Evolutionary conservation across 2,113 vertebrate species (phyloP).

Genomic region (Apaloderma vittatum): DNA sequence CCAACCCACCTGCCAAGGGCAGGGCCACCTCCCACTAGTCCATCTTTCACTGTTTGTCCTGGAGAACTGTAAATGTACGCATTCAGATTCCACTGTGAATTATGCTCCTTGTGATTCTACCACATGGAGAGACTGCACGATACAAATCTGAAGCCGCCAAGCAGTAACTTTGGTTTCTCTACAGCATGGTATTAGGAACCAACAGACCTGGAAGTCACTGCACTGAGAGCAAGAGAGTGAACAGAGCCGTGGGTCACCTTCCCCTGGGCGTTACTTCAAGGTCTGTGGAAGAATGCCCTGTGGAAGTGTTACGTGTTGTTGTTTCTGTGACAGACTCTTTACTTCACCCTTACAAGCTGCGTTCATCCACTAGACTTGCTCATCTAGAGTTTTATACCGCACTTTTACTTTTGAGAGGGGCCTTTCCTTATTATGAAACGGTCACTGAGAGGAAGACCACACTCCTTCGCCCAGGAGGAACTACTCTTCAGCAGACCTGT

Average conservation of each 20-base stretch:
- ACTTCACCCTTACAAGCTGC: background rate
- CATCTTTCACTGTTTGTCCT: background rate
- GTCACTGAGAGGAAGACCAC: background rate
- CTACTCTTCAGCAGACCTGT: too few species aligned
- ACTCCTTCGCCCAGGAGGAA: accelerated
- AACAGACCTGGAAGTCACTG: background rate
- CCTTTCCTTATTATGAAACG: background rate
- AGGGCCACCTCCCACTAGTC: background rate
- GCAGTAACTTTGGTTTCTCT: background rate
- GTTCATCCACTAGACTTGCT: background rate
- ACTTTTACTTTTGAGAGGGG: background rate
- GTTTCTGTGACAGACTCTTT: background rate
- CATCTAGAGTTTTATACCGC: background rate
- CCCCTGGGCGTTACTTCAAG: background rate
- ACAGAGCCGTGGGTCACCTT: background rate
- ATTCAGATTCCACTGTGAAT: background rate
- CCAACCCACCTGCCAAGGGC: background rate
- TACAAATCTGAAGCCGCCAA: background rate
- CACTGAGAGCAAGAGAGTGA: background rate
- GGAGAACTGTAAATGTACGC: too few species aligned
- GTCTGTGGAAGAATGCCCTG: background rate
- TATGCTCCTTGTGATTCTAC: accelerated
- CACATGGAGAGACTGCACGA: background rate
- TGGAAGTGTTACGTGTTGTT: too few species aligned
- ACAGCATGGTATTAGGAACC: accelerated